Evolutionary conservation across 2,797 vertebrate genomes (phyloP).

Genomic region (Chromobotia macracanthus): DNA sequence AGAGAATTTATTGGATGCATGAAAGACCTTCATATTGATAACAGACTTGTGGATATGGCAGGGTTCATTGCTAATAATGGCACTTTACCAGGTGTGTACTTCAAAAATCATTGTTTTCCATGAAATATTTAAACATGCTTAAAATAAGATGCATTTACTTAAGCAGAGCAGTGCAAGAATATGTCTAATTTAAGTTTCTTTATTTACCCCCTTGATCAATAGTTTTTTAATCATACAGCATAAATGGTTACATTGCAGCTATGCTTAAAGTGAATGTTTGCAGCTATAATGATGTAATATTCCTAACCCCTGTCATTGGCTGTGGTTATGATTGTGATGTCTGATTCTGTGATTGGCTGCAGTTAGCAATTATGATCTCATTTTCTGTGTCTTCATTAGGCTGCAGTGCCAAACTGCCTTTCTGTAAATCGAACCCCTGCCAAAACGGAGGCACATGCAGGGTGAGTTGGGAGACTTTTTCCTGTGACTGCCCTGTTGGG

Average conservation of each 20-base stretch:
- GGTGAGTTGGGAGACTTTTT: constrained; percentile 92
- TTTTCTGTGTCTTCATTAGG: constrained; percentile 71
- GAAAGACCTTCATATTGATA: constrained; percentile 94
- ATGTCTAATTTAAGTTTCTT: too few relatives aligned
- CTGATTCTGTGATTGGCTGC: too few relatives aligned
- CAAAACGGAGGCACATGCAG: constrained; percentile 91
- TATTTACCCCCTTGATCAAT: too few relatives aligned
- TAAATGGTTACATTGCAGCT: too few relatives aligned
- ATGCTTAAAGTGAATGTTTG: too few relatives aligned
- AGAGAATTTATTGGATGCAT: constrained; percentile 96
- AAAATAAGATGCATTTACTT: neutral
- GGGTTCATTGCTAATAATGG: constrained; percentile 96
- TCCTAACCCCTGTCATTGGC: neutral
- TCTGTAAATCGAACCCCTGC: constrained; percentile 93
- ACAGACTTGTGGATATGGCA: constrained; percentile 88
- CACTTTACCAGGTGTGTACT: constrained; percentile 82
- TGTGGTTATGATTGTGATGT: constrained; percentile 17
- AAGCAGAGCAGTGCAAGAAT: too few relatives aligned
- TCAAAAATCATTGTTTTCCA: too few relatives aligned
- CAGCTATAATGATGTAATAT: neutral
- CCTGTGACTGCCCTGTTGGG: constrained; percentile 92
- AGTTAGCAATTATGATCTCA: constrained; percentile 27
- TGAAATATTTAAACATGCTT: neutral
- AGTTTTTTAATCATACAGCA: too few relatives aligned
- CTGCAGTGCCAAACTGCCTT: constrained; percentile 90